A percentile compares a stretch with the other conserved stretches of the same genome.
phyloP scores from a whole-genome alignment of 2,797 vertebrate genomes.

The Siniperca scherzeri region DNA sequence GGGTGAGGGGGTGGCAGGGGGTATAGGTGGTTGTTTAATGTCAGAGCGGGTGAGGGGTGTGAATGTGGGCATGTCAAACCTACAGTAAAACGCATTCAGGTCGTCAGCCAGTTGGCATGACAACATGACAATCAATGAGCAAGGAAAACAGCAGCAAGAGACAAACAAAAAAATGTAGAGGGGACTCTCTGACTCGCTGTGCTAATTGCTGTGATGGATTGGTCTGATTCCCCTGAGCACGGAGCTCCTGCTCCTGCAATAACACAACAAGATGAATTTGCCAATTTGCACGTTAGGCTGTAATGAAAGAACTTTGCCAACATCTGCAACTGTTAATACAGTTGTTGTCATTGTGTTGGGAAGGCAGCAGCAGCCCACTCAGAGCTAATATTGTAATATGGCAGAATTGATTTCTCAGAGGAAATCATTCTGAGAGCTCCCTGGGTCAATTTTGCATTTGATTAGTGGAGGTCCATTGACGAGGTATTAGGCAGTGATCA shows the following conservation, averaged over 20 bases:
- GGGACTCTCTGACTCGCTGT: constrained; percentile 33
- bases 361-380: constrained; percentile 49
- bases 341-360: constrained; percentile 32
- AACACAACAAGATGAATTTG: constrained; percentile 62
- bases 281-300: constrained; percentile 53
- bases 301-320: constrained; percentile 59
- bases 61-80: no score
- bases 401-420: constrained; percentile 63
- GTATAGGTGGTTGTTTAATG: no score
- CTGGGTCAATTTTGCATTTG: constrained; percentile 51
- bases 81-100: no score
- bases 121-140: constrained; percentile 1
- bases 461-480: constrained; percentile 39
- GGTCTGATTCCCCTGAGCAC: constrained; percentile 56
- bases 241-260: constrained; percentile 47
- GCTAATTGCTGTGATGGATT: constrained; percentile 76
- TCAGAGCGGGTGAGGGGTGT: no score
- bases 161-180: constrained; percentile 32
- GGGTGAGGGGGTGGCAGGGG: no score
- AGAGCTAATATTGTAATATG: constrained; percentile 40
- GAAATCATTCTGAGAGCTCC: constrained; percentile 50
- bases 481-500: constrained; percentile 39
- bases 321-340: constrained; percentile 43
- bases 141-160: neutral
- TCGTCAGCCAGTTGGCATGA: no score